phyloP scores from a whole-genome alignment of 1,140 invertebrate genomes.

The Polyergus mexicanus region DNA sequence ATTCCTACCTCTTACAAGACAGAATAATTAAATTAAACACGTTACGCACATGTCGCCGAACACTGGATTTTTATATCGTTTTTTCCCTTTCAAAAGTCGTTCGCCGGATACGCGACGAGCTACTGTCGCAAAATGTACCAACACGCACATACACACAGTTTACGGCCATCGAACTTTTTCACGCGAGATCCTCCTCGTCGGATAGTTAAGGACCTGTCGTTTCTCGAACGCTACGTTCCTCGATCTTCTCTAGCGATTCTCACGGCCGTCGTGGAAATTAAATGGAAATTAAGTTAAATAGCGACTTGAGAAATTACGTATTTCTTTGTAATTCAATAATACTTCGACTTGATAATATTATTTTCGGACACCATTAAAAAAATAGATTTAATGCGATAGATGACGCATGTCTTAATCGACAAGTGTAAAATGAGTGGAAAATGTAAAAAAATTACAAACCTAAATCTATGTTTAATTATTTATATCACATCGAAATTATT shows the following conservation, averaged over 20 bases:
- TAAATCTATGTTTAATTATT: too few species aligned
- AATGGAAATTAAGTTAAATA: slow-evolving; percentile 13
- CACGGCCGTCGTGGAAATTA: slow-evolving; percentile 40
- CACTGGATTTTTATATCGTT: not conserved
- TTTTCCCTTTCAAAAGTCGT: not conserved
- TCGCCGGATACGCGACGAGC: slow-evolving; percentile 1
- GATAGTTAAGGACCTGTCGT: slow-evolving; percentile 9
- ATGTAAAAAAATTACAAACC: too few species aligned
- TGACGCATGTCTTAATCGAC: too few species aligned
- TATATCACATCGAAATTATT: too few species aligned
- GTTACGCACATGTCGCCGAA: slow-evolving; percentile 25
- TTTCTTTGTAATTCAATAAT: not conserved
- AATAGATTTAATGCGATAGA: too few species aligned
- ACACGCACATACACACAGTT: not conserved
- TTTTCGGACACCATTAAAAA: too few species aligned
- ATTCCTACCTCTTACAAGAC: not conserved
- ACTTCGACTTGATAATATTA: too few species aligned
- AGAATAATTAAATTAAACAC: slow-evolving; percentile 51
- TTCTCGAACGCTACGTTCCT: not conserved
- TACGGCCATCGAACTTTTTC: slow-evolving; percentile 33
- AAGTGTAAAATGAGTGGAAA: too few species aligned
- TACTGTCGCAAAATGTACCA: slow-evolving; percentile 8
- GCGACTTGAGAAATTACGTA: not conserved
- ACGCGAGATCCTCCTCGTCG: not conserved
- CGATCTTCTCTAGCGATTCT: not conserved